Percentiles rank a stretch among this genome's conserved stretches.
Conservation (phyloP, 2,888 invertebrate genomes). For the Cactoblastis cactorum region DNA sequence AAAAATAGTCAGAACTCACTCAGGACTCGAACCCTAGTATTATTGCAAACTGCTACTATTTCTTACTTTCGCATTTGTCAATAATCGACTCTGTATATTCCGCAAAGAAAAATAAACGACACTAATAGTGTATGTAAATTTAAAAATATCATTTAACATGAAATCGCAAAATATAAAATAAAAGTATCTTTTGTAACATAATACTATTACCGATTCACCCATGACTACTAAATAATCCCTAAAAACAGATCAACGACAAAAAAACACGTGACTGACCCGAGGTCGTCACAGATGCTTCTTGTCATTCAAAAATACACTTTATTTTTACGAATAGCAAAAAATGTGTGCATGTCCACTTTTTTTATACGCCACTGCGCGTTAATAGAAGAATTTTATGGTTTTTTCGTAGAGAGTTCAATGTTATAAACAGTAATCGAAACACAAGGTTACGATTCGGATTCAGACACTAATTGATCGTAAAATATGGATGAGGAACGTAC, state of each 20-base stretch:
- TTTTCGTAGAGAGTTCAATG: too few relatives aligned
- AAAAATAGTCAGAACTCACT: too few relatives aligned
- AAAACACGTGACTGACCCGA: conserved; percentile 7
- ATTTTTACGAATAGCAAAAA: conserved; percentile 7
- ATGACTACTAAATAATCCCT: background rate
- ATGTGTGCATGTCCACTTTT: background rate
- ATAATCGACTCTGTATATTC: too few relatives aligned
- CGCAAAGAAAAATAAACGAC: background rate
- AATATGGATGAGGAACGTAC: background rate
- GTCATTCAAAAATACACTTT: conserved; percentile 9
- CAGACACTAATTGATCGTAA: conserved; percentile 19
- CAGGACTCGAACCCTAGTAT: too few relatives aligned
- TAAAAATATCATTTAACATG: too few relatives aligned
- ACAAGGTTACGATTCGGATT: conserved; percentile 10
- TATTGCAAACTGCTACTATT: too few relatives aligned
- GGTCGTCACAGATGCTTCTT: conserved; percentile 8
- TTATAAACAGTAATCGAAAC: conserved; percentile 3
- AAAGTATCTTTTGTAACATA: background rate
- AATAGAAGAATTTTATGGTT: too few relatives aligned
- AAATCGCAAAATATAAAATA: too few relatives aligned
- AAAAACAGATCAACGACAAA: background rate
- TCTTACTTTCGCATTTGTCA: too few relatives aligned
- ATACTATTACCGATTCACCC: background rate
- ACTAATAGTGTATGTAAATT: background rate
- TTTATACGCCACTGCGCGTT: too few relatives aligned